Percentiles rank a stretch among this genome's conserved stretches.
Evolutionary conservation across 2,113 vertebrate species (phyloP).

Genomic region (Acrocephalus arundinaceus): DNA sequence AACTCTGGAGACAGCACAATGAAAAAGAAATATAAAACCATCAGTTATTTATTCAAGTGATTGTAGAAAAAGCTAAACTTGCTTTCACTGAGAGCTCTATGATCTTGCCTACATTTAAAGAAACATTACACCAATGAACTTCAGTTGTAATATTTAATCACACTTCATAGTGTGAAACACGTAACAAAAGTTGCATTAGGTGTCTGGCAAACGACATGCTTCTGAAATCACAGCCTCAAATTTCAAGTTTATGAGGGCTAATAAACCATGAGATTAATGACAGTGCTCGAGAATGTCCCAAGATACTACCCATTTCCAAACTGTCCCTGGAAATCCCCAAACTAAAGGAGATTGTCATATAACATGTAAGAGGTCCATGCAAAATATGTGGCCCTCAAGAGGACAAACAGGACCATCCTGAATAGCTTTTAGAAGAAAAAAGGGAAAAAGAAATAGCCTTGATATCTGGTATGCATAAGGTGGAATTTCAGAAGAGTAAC

Average conservation of each 20-base stretch:
- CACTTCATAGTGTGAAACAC: neutral
- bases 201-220: neutral
- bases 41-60: neutral
- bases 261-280: neutral
- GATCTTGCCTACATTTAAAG: neutral
- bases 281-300: neutral
- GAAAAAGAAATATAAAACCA: neutral
- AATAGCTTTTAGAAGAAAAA: neutral
- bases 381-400: neutral
- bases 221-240: neutral
- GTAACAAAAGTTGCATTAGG: neutral
- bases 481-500: neutral
- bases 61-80: neutral
- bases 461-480: neutral
- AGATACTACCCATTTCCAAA: neutral
- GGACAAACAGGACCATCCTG: neutral
- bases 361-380: neutral
- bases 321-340: neutral
- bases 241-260: neutral
- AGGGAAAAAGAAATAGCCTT: neutral
- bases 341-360: neutral
- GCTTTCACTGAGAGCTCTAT: neutral
- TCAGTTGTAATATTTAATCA: neutral
- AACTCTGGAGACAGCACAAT: slow-evolving; percentile 78
- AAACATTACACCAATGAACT: neutral